Evolutionary conservation across 2,888 invertebrate species (phyloP).

Genomic region (Sceliomorpha sp.): DNA sequence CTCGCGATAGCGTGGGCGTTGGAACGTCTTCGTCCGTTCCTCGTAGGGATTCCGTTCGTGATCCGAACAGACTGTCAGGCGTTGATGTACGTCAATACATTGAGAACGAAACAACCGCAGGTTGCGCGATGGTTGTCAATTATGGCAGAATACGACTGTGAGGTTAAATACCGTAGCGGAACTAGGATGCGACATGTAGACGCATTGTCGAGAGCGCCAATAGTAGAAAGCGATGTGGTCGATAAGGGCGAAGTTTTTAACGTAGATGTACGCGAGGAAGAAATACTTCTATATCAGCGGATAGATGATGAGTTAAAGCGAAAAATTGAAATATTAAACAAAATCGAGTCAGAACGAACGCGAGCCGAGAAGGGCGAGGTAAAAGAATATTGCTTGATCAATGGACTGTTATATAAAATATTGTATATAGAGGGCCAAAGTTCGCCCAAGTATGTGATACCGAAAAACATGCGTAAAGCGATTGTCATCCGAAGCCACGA

Average conservation of each 20-base stretch:
- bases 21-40: too few relatives aligned
- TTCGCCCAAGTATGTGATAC: conserved; percentile 11
- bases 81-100: too few relatives aligned
- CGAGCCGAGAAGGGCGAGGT: conserved; percentile 9
- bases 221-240: neutral
- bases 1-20: too few relatives aligned
- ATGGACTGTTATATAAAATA: conserved; percentile 37
- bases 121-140: too few relatives aligned
- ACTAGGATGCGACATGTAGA: conserved; percentile 21
- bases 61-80: too few relatives aligned
- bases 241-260: neutral
- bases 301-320: too few relatives aligned
- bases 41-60: too few relatives aligned
- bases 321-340: conserved; percentile 13
- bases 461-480: conserved; percentile 17
- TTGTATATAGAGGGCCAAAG: conserved; percentile 54
- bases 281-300: too few relatives aligned
- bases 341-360: conserved; percentile 2
- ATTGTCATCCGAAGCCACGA: conserved; percentile 47
- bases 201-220: conserved; percentile 18
- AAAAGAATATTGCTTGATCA: conserved; percentile 11
- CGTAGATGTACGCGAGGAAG: too few relatives aligned
- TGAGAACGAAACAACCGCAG: too few relatives aligned
- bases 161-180: too few relatives aligned
- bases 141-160: too few relatives aligned